Conservation (phyloP, 2,797 vertebrate genomes). For the Pagetopsis macropterus region DNA sequence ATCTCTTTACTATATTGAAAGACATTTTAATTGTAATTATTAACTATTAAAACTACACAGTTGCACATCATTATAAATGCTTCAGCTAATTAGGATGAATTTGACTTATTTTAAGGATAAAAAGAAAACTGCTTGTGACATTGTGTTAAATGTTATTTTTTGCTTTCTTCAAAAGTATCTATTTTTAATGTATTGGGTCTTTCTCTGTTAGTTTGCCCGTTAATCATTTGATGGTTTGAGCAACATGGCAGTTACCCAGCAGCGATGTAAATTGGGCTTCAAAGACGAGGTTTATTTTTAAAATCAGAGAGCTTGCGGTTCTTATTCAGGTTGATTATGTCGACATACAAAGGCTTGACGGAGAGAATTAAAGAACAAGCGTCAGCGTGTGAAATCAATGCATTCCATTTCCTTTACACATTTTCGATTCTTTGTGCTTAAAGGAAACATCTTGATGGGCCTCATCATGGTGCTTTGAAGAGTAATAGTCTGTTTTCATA, state of each 20-base stretch:
- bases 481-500: conserved; percentile 47
- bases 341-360: conserved; percentile 54
- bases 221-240: conserved; percentile 75
- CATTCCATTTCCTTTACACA: conserved; percentile 64
- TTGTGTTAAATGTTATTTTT: conserved; percentile 58
- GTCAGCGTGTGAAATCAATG: conserved; percentile 55
- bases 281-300: conserved; percentile 79
- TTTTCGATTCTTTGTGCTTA: conserved; percentile 60
- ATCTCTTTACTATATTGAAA: neutral
- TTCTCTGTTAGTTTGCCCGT: conserved; percentile 67
- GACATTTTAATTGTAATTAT: conserved; percentile 9
- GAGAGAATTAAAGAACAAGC: conserved; percentile 66
- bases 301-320: conserved; percentile 53
- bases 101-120: conserved; percentile 44
- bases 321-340: conserved; percentile 67
- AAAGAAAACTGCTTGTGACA: conserved; percentile 31
- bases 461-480: conserved; percentile 64
- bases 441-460: conserved; percentile 50
- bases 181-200: conserved; percentile 79
- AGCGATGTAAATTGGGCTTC: conserved; percentile 72
- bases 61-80: conserved; percentile 46
- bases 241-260: conserved; percentile 67
- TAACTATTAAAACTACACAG: conserved; percentile 41
- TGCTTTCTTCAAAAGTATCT: conserved; percentile 68
- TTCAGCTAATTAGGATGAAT: conserved; percentile 50